Percentiles rank a stretch among this genome's conserved stretches.
These are phyloP conservation scores for Minunthozetes semirufus DNA, from an alignment of 2,888 invertebrate species.

Conservation along the genomic window DNA sequence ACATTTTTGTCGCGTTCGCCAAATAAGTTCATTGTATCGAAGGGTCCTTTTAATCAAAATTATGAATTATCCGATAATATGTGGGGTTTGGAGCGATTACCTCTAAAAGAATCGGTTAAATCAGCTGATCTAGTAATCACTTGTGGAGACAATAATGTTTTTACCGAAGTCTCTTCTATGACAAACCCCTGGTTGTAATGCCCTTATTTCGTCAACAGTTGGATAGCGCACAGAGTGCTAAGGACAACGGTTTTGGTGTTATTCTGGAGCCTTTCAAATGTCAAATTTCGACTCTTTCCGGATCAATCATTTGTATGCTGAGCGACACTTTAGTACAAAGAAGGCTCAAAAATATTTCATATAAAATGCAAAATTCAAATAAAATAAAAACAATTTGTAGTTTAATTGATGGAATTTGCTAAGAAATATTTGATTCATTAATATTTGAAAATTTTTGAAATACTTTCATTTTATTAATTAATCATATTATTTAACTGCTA, in stretches of 20 bases:
- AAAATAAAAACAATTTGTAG: not conserved
- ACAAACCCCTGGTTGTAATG: constrained; percentile 33
- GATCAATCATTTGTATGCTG: not conserved
- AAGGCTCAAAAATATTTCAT: not conserved
- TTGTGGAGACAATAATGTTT: constrained; percentile 35
- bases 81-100: constrained; percentile 15
- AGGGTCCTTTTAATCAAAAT: constrained; percentile 16
- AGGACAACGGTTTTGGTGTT: constrained; percentile 30
- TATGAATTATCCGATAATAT: constrained; percentile 33
- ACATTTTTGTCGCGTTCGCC: constrained; percentile 14
- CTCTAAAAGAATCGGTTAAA: constrained; percentile 16
- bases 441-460: no score
- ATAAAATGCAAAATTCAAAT: constrained; percentile 14
- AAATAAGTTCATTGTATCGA: constrained; percentile 31
- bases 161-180: constrained; percentile 30
- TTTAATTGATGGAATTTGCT: no score
- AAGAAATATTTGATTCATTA: no score
- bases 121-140: constrained; percentile 36
- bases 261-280: not conserved
- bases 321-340: not conserved
- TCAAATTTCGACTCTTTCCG: not conserved
- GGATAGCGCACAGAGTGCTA: constrained; percentile 30
- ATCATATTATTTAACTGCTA: no score
- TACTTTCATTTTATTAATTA: no score
- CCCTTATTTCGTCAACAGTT: constrained; percentile 37